Conservation (phyloP, 2,797 vertebrate species). For the Tinamus major region DNA sequence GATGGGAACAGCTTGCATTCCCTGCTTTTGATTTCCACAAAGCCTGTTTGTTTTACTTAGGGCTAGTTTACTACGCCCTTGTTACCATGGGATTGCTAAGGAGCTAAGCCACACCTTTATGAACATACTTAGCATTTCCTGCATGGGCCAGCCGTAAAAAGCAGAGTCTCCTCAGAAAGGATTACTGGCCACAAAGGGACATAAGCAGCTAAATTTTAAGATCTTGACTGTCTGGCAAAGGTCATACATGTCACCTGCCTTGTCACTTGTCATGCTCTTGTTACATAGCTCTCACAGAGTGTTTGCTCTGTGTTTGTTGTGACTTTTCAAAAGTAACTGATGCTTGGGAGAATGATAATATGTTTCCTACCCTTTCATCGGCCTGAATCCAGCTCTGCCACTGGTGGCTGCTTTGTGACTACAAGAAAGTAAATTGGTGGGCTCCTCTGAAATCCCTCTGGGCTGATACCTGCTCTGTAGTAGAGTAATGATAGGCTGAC, state of each 20-base stretch:
- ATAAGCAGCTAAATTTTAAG: conserved; percentile 14
- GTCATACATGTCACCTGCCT: background rate
- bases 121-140: conserved; percentile 56
- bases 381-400: background rate
- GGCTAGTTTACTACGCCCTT: conserved; percentile 18
- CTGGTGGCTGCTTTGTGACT: background rate
- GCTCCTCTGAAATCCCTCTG: background rate
- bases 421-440: background rate
- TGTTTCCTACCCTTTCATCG: background rate
- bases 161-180: conserved; percentile 8
- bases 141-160: conserved; percentile 9
- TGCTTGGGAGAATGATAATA: background rate
- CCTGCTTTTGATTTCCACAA: conserved; percentile 58
- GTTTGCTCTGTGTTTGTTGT: background rate
- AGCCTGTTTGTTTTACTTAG: conserved; percentile 69
- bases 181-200: conserved; percentile 23
- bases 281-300: conserved; percentile 12
- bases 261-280: background rate
- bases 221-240: conserved; percentile 2
- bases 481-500: background rate
- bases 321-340: background rate
- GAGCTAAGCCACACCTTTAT: conserved; percentile 65
- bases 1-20: conserved; percentile 10
- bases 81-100: conserved; percentile 62
- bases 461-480: background rate